Evolutionary conservation across 2,113 vertebrate species (phyloP), one percentile per base, ranked within the genome.

Genomic region (Hippolais icterina): DNA sequence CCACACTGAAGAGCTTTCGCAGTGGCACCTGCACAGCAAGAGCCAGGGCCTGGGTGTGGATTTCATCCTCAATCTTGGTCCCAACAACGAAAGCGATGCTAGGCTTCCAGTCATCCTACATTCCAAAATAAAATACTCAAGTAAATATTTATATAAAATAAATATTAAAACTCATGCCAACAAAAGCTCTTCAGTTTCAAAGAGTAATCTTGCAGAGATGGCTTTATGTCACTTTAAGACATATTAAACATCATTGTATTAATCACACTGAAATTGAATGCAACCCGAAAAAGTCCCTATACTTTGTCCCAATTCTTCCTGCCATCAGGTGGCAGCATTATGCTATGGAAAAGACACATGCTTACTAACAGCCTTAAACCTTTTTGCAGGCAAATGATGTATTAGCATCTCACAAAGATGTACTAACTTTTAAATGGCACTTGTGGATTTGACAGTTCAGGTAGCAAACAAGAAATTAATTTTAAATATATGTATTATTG

Each of bases 71-170:
- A 12, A 28, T 57, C 71, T 84, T 95, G 41, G 79, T 89, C 47
- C 97, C 99, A 42, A 98, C 97, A 77, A 99, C 79, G 0, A 99
- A 94, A 68, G 98, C 93, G 2, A 99, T 86, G 94, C 97, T 98
- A 27, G 98, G 98, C 60, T 95, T 97, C 99, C 99, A 99, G 7
- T 97, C 94, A 15, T 97, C 98, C 99, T 99, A 39, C 3, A 56
- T 59, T 29, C 68, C 90, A 93, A 96, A 91, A 95, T 1, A 91
- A 90, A 94, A 61, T 25, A 89, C 47, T 74, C 22, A 41, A 57
- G 59, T 60, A 60, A 60, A 37, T 37, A 60, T 18, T 60, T 60
- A 12, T 18, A 37, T 60, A 27, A 60, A 60, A 18, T 12, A 60
- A 4, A 18, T 18, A 71, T 84, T 91, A 52, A 82, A 74, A 56